Percentiles rank a stretch among this genome's conserved stretches.
These are phyloP conservation scores for Ophion slaviceki DNA, from an alignment of 2,888 invertebrate species.

Conservation along the genomic window DNA sequence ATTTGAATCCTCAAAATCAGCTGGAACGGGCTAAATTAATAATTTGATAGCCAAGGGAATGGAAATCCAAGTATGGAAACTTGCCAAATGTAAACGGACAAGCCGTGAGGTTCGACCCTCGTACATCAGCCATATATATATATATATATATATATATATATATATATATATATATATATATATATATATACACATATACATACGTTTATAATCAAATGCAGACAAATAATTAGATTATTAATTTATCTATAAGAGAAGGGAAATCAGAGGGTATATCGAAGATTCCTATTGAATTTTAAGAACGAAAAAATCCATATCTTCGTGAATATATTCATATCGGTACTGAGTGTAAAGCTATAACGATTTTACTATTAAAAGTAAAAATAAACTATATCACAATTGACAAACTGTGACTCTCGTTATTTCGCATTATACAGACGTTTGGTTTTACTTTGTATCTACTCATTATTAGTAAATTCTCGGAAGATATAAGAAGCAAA, in stretches of 20 bases:
- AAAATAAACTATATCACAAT: conserved; percentile 14
- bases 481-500: background rate
- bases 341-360: conserved; percentile 47
- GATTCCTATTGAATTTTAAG: conserved; percentile 47
- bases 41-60: conserved; percentile 6
- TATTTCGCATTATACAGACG: conserved; percentile 46
- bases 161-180: background rate
- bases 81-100: background rate
- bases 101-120: conserved; percentile 44
- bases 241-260: conserved; percentile 68
- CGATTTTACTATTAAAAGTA: conserved; percentile 36
- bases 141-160: background rate
- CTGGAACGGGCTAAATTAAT: background rate
- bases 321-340: conserved; percentile 48
- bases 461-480: conserved; percentile 9
- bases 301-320: conserved; percentile 48
- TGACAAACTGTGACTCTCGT: conserved; percentile 15
- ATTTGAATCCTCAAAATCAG: background rate
- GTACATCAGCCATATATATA: conserved; percentile 48
- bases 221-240: conserved; percentile 82
- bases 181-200: conserved; percentile 39
- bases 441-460: conserved; percentile 10
- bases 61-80: conserved; percentile 50
- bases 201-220: conserved; percentile 79
- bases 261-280: conserved; percentile 52